Percentiles rank a stretch among this genome's conserved stretches.
Conservation (phyloP, 2,113 vertebrate genomes). For the Dicerorhinus sumatrensis region DNA sequence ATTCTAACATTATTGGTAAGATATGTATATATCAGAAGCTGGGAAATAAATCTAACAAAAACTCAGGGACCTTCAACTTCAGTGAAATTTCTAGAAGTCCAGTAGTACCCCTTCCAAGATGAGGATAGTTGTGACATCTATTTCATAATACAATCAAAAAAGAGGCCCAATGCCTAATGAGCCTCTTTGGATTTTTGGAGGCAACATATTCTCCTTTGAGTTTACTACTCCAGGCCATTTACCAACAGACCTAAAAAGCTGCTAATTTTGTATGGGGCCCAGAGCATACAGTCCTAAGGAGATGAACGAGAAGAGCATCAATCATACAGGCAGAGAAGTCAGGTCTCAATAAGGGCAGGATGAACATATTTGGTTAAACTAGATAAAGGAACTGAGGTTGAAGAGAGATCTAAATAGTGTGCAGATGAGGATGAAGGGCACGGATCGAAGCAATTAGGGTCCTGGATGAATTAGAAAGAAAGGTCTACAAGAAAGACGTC, state of each 20-base stretch:
- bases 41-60: background rate
- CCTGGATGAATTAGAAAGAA: background rate
- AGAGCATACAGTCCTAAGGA: background rate
- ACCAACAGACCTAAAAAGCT: background rate
- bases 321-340: background rate
- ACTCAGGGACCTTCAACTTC: background rate
- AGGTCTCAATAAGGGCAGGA: background rate
- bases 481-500: background rate
- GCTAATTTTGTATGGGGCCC: background rate
- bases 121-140: background rate
- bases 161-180: rapidly evolving
- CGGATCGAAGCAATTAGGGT: background rate
- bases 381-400: background rate
- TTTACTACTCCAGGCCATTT: background rate
- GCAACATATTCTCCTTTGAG: background rate
- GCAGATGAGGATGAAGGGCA: background rate
- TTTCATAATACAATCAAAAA: background rate
- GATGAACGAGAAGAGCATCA: background rate
- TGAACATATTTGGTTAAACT: background rate
- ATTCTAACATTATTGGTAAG: background rate
- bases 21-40: background rate
- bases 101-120: background rate
- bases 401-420: background rate
- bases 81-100: background rate
- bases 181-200: background rate